These are phyloP conservation scores for Neocloeon triangulifer DNA, from an alignment of 1,140 invertebrate genomes.

Conservation along the genomic window DNA sequence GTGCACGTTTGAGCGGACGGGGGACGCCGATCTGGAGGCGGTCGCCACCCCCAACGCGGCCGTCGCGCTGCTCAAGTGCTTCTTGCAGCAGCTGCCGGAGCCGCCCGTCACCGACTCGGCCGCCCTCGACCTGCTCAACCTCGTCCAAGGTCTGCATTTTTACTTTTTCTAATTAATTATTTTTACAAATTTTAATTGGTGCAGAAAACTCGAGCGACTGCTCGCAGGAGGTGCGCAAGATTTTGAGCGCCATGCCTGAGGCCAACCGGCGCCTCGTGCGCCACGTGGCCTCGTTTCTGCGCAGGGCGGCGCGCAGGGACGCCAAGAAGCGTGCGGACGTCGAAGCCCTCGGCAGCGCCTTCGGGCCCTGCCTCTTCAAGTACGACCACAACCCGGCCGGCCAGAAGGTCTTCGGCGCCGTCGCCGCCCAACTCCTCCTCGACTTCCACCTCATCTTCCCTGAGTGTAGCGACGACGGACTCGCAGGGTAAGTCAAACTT, in stretches of 20 bases:
- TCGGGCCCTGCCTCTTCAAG: too few species aligned
- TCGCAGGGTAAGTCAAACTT: too few species aligned
- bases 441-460: too few species aligned
- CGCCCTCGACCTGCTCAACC: slow-evolving; percentile 17
- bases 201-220: neutral
- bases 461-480: too few species aligned
- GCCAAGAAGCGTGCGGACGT: too few species aligned
- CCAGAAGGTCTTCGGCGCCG: too few species aligned
- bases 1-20: slow-evolving; percentile 20
- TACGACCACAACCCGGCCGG: too few species aligned
- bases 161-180: neutral
- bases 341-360: too few species aligned
- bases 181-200: neutral
- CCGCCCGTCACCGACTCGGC: slow-evolving; percentile 19
- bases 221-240: neutral
- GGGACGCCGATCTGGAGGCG: slow-evolving; percentile 22
- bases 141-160: slow-evolving; percentile 17
- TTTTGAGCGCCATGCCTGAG: slow-evolving; percentile 11
- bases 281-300: slow-evolving; percentile 20
- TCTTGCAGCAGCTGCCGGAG: slow-evolving; percentile 24
- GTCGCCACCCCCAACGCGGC: slow-evolving; percentile 20
- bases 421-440: too few species aligned
- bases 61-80: slow-evolving; percentile 22
- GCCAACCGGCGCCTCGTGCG: slow-evolving; percentile 20
- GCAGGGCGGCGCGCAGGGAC: too few species aligned